Evolutionary conservation across 2,888 invertebrate species (phyloP), one percentile per base, ranked within the genome.

Genomic region (Dexiosoma caninum): DNA sequence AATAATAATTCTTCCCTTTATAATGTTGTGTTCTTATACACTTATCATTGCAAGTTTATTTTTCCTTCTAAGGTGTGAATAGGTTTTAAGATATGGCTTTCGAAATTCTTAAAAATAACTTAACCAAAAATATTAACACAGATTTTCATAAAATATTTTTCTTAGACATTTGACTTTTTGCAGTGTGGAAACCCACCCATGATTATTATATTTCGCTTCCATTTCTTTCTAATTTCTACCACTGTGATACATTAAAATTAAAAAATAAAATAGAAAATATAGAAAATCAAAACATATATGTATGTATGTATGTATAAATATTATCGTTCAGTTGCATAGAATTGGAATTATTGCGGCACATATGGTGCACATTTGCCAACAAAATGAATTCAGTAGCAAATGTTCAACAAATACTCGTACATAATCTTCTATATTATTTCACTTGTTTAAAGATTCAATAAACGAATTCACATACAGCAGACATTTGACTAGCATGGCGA

Each of bases 391-490:
- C 49, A 59, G 40, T 30, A 69, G 37, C 46, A 30, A 46, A 53
- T 37, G 30, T n/a, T n/a, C n/a, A 19, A 32, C 40, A 71, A 30
- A 40, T 21, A 70, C 14, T n/a, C n/a, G n/a, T n/a, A n/a, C n/a
- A n/a, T n/a, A n/a, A n/a, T n/a, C n/a, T n/a, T 49, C 10, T 9
- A 30, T 37, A 14, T n/a, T 30, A 64, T 35, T 51, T 40, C 35
- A 78, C 46, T 67, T 78, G 44, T 7, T 78, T 72, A 53, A 46
- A 53, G 44, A 78, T 78, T 72, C 78, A 78, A 44, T 14, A 14
- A 60, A 53, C 66, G 60, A 53, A 53, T 60, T 40, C 60, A 55
- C 44, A 67, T 66, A n/a, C n/a, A n/a, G 32, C 49, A 46, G 57
- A 71, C 70, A 57, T 40, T 23, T 75, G 59, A 59, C 64, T 51